phyloP scores from a whole-genome alignment of 2,797 vertebrate species.

The Girardinus metallicus region DNA sequence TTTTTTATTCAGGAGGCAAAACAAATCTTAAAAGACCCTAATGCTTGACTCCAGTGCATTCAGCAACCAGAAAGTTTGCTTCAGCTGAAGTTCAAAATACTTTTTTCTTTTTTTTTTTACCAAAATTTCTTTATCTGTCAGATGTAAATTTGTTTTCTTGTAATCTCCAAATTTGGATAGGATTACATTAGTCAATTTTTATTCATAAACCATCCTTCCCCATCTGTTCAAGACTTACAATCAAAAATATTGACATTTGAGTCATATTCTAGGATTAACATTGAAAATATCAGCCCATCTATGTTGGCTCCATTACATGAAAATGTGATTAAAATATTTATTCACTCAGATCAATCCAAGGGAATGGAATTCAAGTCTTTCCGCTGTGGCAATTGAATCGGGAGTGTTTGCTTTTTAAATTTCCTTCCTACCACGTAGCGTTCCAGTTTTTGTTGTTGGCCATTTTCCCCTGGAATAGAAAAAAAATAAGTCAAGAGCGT shows the following conservation, averaged over 20 bases:
- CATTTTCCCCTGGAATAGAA: conserved; percentile 20
- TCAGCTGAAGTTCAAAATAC: neutral
- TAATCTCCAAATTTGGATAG: neutral
- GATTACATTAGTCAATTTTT: neutral
- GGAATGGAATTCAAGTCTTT: neutral
- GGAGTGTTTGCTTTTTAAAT: neutral
- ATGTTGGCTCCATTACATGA: neutral
- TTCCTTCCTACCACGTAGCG: conserved; percentile 20
- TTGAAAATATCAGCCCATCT: neutral
- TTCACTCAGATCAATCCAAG: neutral
- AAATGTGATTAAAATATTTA: neutral
- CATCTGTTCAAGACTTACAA: neutral
- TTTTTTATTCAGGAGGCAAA: neutral
- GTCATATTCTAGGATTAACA: neutral
- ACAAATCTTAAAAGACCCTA: neutral
- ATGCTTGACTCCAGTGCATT: neutral
- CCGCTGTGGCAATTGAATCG: conserved; percentile 5
- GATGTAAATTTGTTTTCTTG: neutral
- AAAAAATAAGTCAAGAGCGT: conserved; percentile 30
- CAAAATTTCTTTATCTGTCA: neutral
- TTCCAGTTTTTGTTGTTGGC: conserved; percentile 12
- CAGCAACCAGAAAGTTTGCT: neutral
- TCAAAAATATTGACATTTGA: neutral
- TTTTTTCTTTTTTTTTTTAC: neutral
- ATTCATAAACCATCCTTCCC: neutral